phyloP scores from a whole-genome alignment of 2,113 vertebrate genomes.

The Phyllostomus discolor region DNA sequence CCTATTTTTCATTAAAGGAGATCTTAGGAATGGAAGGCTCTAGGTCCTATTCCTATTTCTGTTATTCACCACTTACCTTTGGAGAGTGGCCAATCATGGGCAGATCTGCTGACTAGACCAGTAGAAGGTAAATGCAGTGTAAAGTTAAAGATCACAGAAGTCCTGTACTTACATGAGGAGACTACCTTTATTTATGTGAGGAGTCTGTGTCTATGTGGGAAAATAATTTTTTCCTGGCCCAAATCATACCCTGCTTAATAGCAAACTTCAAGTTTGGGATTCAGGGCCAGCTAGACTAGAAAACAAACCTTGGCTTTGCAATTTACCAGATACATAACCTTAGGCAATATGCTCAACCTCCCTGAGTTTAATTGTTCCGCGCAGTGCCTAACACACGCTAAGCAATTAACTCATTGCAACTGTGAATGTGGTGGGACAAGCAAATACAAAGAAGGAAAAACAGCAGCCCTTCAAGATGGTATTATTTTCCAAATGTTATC shows the following conservation, averaged over 20 bases:
- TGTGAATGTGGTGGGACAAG: background rate
- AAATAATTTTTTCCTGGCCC: background rate
- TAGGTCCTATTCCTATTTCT: background rate
- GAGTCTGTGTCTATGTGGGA: background rate
- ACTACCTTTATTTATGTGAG: background rate
- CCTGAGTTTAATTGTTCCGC: background rate
- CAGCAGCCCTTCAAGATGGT: background rate
- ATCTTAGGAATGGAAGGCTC: background rate
- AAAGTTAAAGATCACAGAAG: background rate
- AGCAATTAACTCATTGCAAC: background rate
- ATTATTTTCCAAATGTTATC: background rate
- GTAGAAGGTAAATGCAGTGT: background rate
- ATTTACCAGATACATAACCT: background rate
- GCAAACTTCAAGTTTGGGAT: background rate
- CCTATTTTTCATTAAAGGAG: background rate
- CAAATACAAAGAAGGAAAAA: background rate
- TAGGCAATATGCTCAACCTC: background rate
- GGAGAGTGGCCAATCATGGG: background rate
- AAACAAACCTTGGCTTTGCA: background rate
- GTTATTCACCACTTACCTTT: background rate
- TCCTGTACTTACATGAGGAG: background rate
- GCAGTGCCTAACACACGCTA: background rate
- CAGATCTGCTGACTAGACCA: background rate
- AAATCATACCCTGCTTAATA: background rate
- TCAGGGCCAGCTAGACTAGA: background rate